These are phyloP conservation scores for Reinhardtius hippoglossoides DNA, from an alignment of 2,113 vertebrate genomes.

Conservation along the genomic window DNA sequence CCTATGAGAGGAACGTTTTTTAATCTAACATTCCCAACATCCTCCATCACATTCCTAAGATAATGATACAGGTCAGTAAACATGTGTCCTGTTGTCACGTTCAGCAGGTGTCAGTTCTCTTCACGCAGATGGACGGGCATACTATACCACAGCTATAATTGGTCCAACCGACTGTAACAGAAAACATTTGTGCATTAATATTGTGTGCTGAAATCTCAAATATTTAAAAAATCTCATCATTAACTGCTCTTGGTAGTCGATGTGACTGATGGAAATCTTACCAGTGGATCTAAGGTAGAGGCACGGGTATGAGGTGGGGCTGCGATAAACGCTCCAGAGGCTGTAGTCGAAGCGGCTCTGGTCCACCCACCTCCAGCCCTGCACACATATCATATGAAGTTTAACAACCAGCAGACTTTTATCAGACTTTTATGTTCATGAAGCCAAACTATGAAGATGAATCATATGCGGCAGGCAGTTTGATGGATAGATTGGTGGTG, in stretches of 20 bases:
- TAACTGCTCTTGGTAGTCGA: no score
- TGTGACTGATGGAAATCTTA: background rate
- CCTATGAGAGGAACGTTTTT: no score
- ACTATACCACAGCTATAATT: background rate
- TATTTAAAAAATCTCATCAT: background rate
- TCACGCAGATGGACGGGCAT: background rate
- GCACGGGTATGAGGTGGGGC: background rate
- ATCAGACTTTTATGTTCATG: background rate
- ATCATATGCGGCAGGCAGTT: background rate
- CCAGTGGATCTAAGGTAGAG: background rate
- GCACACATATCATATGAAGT: background rate
- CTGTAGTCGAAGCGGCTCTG: background rate
- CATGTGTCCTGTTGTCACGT: background rate
- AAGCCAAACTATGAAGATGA: background rate
- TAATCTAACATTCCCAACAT: no score
- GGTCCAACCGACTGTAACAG: background rate
- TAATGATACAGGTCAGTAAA: background rate
- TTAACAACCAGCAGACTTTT: background rate
- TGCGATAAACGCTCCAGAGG: background rate
- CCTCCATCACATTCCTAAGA: background rate
- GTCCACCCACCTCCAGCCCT: slow-evolving; percentile 17
- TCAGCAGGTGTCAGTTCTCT: background rate
- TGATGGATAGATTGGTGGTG: background rate
- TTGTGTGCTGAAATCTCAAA: background rate
- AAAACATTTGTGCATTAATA: background rate